Evolutionary conservation across 1,140 invertebrate species (phyloP).

Genomic region (Epicauta chinensis): DNA sequence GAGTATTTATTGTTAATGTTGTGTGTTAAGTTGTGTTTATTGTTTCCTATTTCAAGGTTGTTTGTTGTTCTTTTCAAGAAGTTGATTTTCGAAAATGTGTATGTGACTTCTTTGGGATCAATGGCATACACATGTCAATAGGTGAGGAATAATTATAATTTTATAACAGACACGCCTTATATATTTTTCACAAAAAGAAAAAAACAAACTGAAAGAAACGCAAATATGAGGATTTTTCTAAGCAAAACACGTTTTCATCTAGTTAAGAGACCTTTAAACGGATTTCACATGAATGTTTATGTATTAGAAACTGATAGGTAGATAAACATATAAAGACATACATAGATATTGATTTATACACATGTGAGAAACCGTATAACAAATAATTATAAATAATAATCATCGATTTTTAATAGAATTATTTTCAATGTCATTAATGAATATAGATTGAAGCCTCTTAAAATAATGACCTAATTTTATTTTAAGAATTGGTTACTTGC

Average conservation of each 20-base stretch:
- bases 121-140: conserved; percentile 6
- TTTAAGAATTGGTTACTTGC: no score
- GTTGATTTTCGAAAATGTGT: conserved; percentile 15
- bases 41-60: conserved; percentile 14
- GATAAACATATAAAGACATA: no score
- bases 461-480: no score
- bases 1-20: not conserved
- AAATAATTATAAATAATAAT: no score
- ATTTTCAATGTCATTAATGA: no score
- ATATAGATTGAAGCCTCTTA: no score
- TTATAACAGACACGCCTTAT: not conserved
- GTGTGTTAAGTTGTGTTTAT: conserved; percentile 3
- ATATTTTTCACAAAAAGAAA: not conserved
- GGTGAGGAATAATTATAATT: conserved; percentile 1
- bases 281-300: not conserved
- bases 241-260: not conserved
- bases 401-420: no score
- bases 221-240: no score
- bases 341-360: no score
- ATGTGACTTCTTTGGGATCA: conserved; percentile 4
- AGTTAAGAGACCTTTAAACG: not conserved
- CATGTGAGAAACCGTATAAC: no score
- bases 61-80: conserved; percentile 13
- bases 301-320: not conserved
- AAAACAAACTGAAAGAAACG: no score